phyloP scores from a whole-genome alignment of 2,888 invertebrate genomes.

The Thereva unica region DNA sequence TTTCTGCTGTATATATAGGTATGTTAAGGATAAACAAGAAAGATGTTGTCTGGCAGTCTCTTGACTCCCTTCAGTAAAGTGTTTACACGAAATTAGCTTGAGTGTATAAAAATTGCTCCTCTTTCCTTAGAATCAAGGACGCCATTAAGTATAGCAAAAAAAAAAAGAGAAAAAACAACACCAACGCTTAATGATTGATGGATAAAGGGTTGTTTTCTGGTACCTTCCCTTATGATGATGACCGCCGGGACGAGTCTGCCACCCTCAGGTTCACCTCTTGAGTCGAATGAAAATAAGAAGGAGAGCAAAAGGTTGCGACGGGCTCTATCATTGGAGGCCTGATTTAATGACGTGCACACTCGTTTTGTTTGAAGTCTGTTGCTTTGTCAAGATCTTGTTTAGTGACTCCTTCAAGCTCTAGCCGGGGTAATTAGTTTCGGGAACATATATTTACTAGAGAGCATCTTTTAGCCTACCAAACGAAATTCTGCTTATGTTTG shows the following conservation, averaged over 20 bases:
- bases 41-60: neutral
- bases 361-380: constrained; percentile 12
- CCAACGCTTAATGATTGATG: constrained; percentile 18
- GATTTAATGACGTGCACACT: constrained; percentile 32
- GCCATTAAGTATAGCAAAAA: constrained; percentile 15
- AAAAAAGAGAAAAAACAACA: neutral
- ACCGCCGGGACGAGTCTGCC: neutral
- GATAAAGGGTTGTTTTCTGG: constrained; percentile 16
- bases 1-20: neutral
- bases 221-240: neutral
- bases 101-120: constrained; percentile 22
- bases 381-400: constrained; percentile 17
- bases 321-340: neutral
- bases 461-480: no score
- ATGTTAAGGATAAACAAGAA: neutral
- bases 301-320: neutral
- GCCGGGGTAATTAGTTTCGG: constrained; percentile 28
- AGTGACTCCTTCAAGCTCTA: constrained; percentile 26
- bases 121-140: constrained; percentile 2
- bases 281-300: no score
- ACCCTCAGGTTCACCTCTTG: neutral
- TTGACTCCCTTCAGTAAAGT: constrained; percentile 4
- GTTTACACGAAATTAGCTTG: constrained; percentile 25
- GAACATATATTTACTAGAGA: constrained; percentile 9
- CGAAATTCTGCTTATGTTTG: no score